These are phyloP conservation scores for Labeo calbasu DNA, from an alignment of 2,797 vertebrate species.

Conservation along the genomic window DNA sequence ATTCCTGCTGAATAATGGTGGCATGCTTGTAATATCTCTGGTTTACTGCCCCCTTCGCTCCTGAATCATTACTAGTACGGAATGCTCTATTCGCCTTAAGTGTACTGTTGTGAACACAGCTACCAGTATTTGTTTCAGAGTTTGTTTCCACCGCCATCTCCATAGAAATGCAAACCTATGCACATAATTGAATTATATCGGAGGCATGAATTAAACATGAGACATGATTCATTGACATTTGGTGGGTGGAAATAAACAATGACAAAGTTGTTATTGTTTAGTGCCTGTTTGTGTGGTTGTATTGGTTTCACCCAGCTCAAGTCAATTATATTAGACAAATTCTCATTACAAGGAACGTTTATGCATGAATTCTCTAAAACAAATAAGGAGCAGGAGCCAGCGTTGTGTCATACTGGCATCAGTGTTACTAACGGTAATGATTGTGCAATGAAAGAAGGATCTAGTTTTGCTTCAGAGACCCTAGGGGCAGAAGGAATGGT, in stretches of 20 bases:
- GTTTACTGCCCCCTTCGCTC: slow-evolving; percentile 31
- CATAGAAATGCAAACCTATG: slow-evolving; percentile 13
- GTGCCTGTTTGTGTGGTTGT: slow-evolving; percentile 16
- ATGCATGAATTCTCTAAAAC: slow-evolving; percentile 35
- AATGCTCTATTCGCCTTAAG: background rate
- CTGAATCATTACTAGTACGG: background rate
- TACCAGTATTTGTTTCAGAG: slow-evolving; percentile 17
- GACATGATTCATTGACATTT: slow-evolving; percentile 47
- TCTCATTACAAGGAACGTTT: slow-evolving; percentile 30
- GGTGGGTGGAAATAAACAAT: slow-evolving; percentile 38
- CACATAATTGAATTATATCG: slow-evolving; percentile 15
- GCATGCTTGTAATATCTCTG: slow-evolving; percentile 26
- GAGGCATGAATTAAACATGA: slow-evolving; percentile 37
- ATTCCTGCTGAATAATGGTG: slow-evolving; percentile 44
- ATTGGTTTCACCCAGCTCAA: slow-evolving; percentile 34
- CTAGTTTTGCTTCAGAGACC: slow-evolving; percentile 4
- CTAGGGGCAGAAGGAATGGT: background rate
- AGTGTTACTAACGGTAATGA: background rate
- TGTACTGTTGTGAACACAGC: slow-evolving; percentile 1
- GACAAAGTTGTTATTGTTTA: slow-evolving; percentile 38
- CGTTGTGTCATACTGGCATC: slow-evolving; percentile 6
- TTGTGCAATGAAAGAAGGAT: background rate
- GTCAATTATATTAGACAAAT: slow-evolving; percentile 38
- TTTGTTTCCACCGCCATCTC: slow-evolving; percentile 26
- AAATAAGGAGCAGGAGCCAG: slow-evolving; percentile 3